Evolutionary conservation across 2,888 invertebrate species (phyloP), one percentile per base, ranked within the genome.

Genomic region (Tiphia femorata): DNA sequence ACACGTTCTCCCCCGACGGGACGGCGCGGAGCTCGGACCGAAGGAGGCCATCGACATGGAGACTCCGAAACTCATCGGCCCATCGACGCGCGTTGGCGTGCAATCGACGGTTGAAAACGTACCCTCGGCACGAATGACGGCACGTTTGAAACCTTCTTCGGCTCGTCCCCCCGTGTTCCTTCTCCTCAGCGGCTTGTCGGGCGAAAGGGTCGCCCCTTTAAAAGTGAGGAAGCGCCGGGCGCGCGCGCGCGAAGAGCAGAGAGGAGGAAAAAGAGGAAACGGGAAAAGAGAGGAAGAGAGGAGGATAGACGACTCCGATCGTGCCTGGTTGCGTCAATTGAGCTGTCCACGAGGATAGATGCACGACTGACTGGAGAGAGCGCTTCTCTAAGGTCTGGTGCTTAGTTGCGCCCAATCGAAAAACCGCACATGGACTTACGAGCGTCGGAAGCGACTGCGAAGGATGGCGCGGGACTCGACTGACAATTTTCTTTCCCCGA

Each of bases 91-190:
- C 49, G 49, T 43, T 49, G 47, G 55, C 35, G 50, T 60, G 46
- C 64, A 56, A 62, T 58, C 52, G 51, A 58, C 63, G 53, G 43
- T 58, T 57, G 62, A 41, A 66, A 62, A 64, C 62, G 55, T 62
- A 62, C 55, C 58, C 58, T 61, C 43, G 47, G 55, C 61, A 60
- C 55, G 46, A 57, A 58, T 58, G 65, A 72, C 73, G 75, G 73
- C 66, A 58, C 70, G 70, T 75, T 74, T 75, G 69, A 75, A 66
- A 69, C 68, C 65, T 68, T 71, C 72, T 60, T 62, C 57, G 64
- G 33, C 54, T 49, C 48, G 37, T 55, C 46, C 56, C 47, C 56
- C 54, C 40, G n/a, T n/a, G n/a, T n/a, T 56, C 62, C 62, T 69
- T 69, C 67, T 66, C 63, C 63, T 58, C 62, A 58, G 62, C 60